Evolutionary conservation across 2,797 vertebrate genomes (phyloP), one percentile per base, ranked within the genome.

Genomic region (Pangasius djambal): DNA sequence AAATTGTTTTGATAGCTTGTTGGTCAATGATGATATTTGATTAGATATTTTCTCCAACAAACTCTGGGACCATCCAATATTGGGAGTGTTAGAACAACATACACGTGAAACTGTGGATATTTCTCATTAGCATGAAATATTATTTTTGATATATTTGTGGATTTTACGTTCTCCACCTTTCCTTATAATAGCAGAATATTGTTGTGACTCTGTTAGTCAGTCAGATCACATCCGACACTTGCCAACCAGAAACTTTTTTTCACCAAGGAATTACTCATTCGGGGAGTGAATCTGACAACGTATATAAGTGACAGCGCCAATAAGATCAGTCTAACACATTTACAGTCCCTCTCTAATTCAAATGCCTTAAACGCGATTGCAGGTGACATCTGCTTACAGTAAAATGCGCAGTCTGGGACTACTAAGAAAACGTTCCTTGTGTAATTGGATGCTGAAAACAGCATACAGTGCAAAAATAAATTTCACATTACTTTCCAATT

Each of bases 331-430:
- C 88, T 37, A 86, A 88, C 81, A 70, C 77, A 89, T 88, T 92
- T 89, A 87, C 87, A 82, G 75, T 84, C 85, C 87, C 89, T 87
- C 28, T 87, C 74, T 88, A 85, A 91, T 92, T 83, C 77, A 87
- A 65, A 89, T 89, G 83, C 78, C 2, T 78, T 86, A 83, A 85
- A 87, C 90, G 70, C 90, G 91, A 91, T 92, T 90, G 90, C 84
- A 85, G 78, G 77, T 81, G 85, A 78, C 88, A 75, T 92, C 87
- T 90, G 91, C 87, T 91, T 91, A 87, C 90, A 90, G 88, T 91
- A 92, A 90, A 86, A 74, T 70, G 50, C 48, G 16, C 78, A 90
- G 87, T 78, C 69, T 75, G 77, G 63, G 70, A 75, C 75, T 81
- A 78, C 70, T 77, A 84, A 88, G 86, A 86, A 89, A 91, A 92